phyloP scores from a whole-genome alignment of 2,113 vertebrate genomes.

The Rhea americana region DNA sequence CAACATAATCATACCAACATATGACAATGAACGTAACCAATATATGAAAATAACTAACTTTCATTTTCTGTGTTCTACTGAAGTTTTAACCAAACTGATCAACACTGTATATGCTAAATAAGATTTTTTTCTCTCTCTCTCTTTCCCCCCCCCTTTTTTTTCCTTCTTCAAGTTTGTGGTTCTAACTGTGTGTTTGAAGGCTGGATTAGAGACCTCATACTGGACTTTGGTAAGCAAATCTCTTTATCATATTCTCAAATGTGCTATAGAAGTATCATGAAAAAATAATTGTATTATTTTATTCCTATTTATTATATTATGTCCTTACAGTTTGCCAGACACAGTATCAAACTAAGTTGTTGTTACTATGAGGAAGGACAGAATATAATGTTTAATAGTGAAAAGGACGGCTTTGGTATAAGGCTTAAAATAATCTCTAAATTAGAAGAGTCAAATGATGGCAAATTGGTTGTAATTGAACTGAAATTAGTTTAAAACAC shows the following conservation, averaged over 20 bases:
- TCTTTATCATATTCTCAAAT: neutral
- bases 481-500: slow-evolving; percentile 5
- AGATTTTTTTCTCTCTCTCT: neutral
- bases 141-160: neutral
- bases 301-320: neutral
- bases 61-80: neutral
- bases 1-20: too few species aligned
- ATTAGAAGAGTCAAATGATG: neutral
- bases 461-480: neutral
- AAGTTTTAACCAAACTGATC: neutral
- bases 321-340: neutral
- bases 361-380: neutral
- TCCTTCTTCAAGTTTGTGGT: slow-evolving; percentile 90
- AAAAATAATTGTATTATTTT: neutral
- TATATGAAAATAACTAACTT: neutral
- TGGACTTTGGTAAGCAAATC: slow-evolving; percentile 91
- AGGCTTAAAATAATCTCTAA: neutral
- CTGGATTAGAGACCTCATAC: slow-evolving; percentile 94
- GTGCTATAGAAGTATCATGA: neutral
- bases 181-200: slow-evolving; percentile 99
- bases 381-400: neutral
- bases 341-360: neutral
- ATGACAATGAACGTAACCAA: neutral
- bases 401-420: neutral
- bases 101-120: neutral